These are phyloP conservation scores for Chunga burmeisteri DNA, from an alignment of 2,113 vertebrate genomes.

Conservation along the genomic window DNA sequence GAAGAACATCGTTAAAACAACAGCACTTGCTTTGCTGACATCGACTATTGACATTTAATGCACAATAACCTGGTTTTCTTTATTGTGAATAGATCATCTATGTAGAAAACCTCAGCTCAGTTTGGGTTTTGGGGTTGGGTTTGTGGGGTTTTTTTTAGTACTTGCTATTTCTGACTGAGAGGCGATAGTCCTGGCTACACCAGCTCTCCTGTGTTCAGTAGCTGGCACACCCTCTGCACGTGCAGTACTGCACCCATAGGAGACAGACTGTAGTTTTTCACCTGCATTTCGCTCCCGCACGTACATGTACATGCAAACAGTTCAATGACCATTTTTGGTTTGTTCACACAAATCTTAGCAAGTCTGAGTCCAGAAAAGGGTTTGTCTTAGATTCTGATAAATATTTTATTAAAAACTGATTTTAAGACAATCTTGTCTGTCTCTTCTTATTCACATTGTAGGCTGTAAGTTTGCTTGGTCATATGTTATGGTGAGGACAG, in stretches of 20 bases:
- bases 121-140: neutral
- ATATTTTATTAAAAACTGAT: constrained; percentile 72
- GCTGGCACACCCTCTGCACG: neutral
- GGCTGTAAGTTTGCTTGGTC: neutral
- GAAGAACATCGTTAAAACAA: neutral
- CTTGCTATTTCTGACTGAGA: neutral
- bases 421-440: constrained; percentile 32
- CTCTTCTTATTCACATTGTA: neutral
- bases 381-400: constrained; percentile 60
- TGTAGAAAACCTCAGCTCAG: neutral
- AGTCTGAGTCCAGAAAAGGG: constrained; percentile 40
- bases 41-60: neutral
- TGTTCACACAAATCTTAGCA: constrained; percentile 8
- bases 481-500: neutral
- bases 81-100: neutral
- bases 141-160: neutral
- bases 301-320: neutral
- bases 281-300: neutral
- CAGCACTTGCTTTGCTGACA: constrained; percentile 7
- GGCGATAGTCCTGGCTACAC: neutral
- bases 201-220: neutral
- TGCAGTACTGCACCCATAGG: neutral
- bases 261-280: neutral
- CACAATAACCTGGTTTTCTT: neutral
- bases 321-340: neutral